phyloP scores from a whole-genome alignment of 2,888 invertebrate species.

The Tridacna crocea region DNA sequence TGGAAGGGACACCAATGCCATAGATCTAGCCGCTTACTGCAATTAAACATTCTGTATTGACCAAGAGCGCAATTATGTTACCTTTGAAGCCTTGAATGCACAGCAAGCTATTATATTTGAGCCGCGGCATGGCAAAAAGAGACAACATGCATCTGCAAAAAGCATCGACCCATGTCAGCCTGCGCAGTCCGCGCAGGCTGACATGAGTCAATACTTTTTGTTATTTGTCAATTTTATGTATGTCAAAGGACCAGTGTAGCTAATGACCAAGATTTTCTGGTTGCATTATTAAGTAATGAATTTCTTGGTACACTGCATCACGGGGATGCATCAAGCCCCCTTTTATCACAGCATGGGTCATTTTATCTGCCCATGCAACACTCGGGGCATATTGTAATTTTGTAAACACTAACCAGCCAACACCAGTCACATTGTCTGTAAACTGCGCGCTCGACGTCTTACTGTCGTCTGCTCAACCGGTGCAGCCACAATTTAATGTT shows the following conservation, averaged over 20 bases:
- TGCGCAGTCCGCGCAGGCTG: no score
- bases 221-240: no score
- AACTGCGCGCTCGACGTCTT: constrained; percentile 18
- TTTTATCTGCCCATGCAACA: constrained; percentile 25
- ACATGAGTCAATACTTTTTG: no score
- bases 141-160: no score
- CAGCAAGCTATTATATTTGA: not conserved
- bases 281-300: no score
- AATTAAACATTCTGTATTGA: constrained; percentile 16
- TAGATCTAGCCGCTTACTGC: constrained; percentile 12
- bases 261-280: no score
- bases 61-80: constrained; percentile 13
- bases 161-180: no score
- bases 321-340: no score
- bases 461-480: not conserved
- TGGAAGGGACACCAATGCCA: constrained; percentile 8
- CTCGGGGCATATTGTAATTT: constrained; percentile 15
- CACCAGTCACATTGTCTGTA: constrained; percentile 18
- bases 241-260: no score
- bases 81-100: constrained; percentile 17
- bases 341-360: not conserved
- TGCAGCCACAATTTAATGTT: constrained; percentile 34
- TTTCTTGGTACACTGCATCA: no score
- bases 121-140: no score
- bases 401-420: constrained; percentile 10